Evolutionary conservation across 2,113 vertebrate genomes (phyloP), one percentile per base, ranked within the genome.

Genomic region (Silurus glanis): DNA sequence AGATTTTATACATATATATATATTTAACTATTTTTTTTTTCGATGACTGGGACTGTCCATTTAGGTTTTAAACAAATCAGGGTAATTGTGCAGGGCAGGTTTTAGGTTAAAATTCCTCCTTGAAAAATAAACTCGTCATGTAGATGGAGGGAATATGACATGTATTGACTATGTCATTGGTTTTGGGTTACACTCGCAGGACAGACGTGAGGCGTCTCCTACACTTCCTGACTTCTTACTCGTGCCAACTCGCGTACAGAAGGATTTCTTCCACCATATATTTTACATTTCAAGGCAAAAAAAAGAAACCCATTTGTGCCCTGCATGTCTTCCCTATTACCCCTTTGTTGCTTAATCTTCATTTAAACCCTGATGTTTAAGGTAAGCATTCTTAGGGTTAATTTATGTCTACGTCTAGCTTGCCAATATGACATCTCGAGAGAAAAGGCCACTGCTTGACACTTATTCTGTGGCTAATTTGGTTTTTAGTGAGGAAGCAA

Each of bases 41-140:
- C 93, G 90, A 90, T 90, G 90, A 90, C 88, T 90, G 71, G 83
- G 89, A 89, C 88, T 90, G 91, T 93, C 93, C 91, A 91, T 88
- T 90, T 91, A 85, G 89, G 85, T 92, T 94, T 94, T 90, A 94
- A 94, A 93, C 93, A 94, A 95, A 95, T 94, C 94, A 94, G 87
- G 89, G 88, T 95, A 94, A 95, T 94, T 94, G 92, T 93, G 91
- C 93, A 89, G 93, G 95, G 90, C 94, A 96, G 94, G 92, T 95
- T 95, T 96, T 93, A 94, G 90, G 92, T 92, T 92, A 87, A 94
- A 94, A 94, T 94, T 94, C 92, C 93, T 92, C 25, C 58, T 91
- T 86, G 89, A 92, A 96, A 96, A 96, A 95, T 95, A 95, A 95
- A 95, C 93, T 88, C 85, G 92, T 93, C 92, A 88, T 94, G 94